Evolutionary conservation across 2,888 invertebrate species (phyloP), one percentile per base, ranked within the genome.

Genomic region (Stenurella melanura): DNA sequence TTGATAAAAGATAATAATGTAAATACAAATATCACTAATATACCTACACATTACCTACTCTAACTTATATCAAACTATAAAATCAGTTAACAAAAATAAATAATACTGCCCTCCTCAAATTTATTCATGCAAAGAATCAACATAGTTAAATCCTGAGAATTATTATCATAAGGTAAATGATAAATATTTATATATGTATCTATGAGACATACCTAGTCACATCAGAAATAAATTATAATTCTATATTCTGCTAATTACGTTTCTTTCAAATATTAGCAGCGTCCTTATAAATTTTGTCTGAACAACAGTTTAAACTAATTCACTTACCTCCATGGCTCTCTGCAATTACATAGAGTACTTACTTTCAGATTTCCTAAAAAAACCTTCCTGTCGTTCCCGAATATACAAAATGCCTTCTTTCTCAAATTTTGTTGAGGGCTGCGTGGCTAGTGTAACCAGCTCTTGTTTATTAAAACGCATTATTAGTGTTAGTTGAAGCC

Each of bases 401-500:
- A 98, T 92, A 81, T 94, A 93, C 78, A 98, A 91, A 80, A 96
- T 93, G 75, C 98, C 98, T 91, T 98, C 97, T 87, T 96, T 96
- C 89, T 98, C 97, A 89, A 97, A 97, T 89, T 95, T 95, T 84
- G 95, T 95, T 11, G 95, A 94, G 60, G 95, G 95, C 90, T 97
- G 96, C 74, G 95, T 94, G 78, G 97, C 97, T 89, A 98, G 90
- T 74, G 95, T 94, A 82, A 94, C 92, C 86, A 98, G 90, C 90
- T 97, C 98, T 89, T 95, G 95, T 89, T 95, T 96, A 90, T 98
- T 98, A 90, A 95, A 97, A 90, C 97, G 93, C 98, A 98, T 97
- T 74, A 18, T 56, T 74, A 61, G 61, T 73, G 66, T 73, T 73
- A 73, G 67, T 63, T 38, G 66, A 66, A 73, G 66, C 66, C 26